Evolutionary conservation across 2,797 vertebrate genomes (phyloP).

Genomic region (Leuciscus waleckii): DNA sequence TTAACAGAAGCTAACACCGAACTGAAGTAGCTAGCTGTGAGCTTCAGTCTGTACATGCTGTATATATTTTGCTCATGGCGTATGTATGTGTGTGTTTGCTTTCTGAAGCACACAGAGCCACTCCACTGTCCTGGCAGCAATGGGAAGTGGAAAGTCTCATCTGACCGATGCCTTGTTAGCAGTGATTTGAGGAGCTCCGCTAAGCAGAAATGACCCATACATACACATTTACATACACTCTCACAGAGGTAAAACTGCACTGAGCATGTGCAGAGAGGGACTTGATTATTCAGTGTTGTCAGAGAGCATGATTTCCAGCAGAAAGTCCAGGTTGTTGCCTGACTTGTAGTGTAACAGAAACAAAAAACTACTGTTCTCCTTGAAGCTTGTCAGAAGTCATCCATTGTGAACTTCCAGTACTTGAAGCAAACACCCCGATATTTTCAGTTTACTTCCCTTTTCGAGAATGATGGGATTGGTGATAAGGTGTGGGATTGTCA

Average conservation of each 20-base stretch:
- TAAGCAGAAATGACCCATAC: conserved; percentile 30
- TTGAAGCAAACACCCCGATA: conserved; percentile 1
- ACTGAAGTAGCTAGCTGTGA: conserved; percentile 44
- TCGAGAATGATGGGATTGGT: conserved; percentile 28
- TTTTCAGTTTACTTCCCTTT: conserved; percentile 24
- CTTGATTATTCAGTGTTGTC: conserved; percentile 39
- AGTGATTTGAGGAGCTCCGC: conserved; percentile 35
- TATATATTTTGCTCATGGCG: conserved; percentile 50
- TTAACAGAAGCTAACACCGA: conserved; percentile 36
- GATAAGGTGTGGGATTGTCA: conserved; percentile 54
- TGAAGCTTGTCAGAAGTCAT: conserved; percentile 31
- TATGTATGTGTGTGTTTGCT: conserved; percentile 43
- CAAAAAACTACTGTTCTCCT: neutral
- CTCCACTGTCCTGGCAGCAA: conserved; percentile 22
- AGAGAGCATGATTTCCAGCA: conserved; percentile 50
- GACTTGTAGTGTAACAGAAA: conserved; percentile 52
- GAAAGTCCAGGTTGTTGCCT: conserved; percentile 28
- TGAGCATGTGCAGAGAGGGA: conserved; percentile 3
- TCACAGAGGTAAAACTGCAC: conserved; percentile 33
- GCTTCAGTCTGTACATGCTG: conserved; percentile 44
- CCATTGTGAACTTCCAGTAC: conserved; percentile 11
- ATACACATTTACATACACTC: conserved; percentile 9
- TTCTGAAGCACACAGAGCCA: conserved; percentile 35
- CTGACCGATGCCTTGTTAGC: conserved; percentile 32
- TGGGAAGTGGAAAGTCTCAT: conserved; percentile 47